phyloP scores from a whole-genome alignment of 92 coral and sea anemone species.

The Phenganax stokvisi region DNA sequence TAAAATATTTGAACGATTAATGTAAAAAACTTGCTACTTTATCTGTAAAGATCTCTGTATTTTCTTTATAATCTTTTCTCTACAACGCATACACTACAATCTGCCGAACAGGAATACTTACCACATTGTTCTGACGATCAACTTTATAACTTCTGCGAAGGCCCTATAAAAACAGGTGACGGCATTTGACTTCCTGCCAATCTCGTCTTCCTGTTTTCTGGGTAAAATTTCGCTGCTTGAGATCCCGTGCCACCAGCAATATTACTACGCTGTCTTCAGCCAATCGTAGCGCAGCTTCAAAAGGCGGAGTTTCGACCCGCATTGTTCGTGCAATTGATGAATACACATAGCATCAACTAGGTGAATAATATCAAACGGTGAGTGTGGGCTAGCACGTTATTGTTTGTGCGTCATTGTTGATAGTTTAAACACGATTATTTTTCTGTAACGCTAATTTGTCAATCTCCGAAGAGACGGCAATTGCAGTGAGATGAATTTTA shows the following conservation, averaged over 20 bases:
- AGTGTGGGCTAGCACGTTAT: neutral
- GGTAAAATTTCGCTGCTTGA: neutral
- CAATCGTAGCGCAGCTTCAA: slow-evolving; percentile 1
- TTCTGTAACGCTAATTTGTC: neutral
- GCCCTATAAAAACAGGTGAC: slow-evolving; percentile 31
- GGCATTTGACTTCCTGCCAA: slow-evolving; percentile 32
- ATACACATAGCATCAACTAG: slow-evolving; percentile 1
- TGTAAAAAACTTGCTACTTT: slow-evolving; percentile 1
- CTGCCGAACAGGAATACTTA: slow-evolving; percentile 14
- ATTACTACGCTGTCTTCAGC: slow-evolving; percentile 19
- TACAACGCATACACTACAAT: neutral
- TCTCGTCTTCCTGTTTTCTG: slow-evolving; percentile 26
- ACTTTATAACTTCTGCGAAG: slow-evolving; percentile 6
- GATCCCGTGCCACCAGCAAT: slow-evolving; percentile 18
- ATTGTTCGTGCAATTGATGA: slow-evolving; percentile 8
- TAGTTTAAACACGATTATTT: neutral
- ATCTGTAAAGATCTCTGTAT: neutral
- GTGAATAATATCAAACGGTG: neutral
- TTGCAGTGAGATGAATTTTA: no score
- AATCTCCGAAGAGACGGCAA: no score
- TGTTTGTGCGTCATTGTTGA: neutral
- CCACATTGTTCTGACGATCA: slow-evolving; percentile 18
- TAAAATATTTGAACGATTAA: neutral
- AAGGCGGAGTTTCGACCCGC: slow-evolving; percentile 19
- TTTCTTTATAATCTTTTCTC: neutral